These are phyloP conservation scores for Amphiura filiformis DNA, from an alignment of 35 echinoderm and acorn worm genomes.

Conservation along the genomic window DNA sequence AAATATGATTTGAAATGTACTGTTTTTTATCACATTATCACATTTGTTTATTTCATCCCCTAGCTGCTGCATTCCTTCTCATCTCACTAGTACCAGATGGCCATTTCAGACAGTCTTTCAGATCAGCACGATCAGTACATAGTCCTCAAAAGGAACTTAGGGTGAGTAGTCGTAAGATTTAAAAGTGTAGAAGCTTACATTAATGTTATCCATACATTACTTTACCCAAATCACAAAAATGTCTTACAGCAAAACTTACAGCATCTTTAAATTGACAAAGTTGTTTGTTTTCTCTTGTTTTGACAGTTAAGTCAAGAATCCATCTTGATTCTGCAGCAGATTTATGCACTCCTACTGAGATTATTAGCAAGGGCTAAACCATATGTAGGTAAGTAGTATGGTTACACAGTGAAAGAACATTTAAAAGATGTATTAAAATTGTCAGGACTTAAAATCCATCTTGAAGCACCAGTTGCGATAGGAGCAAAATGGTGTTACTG, in stretches of 20 bases:
- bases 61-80: slow-evolving; percentile 80
- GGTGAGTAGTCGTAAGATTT: slow-evolving; percentile 28
- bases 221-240: too few relatives aligned
- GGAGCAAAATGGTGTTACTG: too few relatives aligned
- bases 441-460: too few relatives aligned
- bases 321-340: slow-evolving; percentile 56
- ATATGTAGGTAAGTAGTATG: slow-evolving; percentile 78
- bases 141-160: slow-evolving; percentile 71
- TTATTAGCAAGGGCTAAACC: slow-evolving; percentile 62
- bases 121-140: slow-evolving; percentile 59
- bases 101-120: slow-evolving; percentile 85
- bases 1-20: too few relatives aligned
- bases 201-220: too few relatives aligned
- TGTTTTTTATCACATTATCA: too few relatives aligned
- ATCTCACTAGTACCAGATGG: slow-evolving; percentile 69
- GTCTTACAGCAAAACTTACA: too few relatives aligned
- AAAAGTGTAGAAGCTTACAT: too few relatives aligned
- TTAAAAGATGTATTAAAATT: too few relatives aligned
- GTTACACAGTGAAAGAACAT: too few relatives aligned
- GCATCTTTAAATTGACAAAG: too few relatives aligned
- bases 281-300: neutral
- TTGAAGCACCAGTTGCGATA: too few relatives aligned
- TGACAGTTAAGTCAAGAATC: slow-evolving; percentile 63
- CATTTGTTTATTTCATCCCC: slow-evolving; percentile 12
- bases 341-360: slow-evolving; percentile 68